phyloP scores from a whole-genome alignment of 2,888 invertebrate species.

The Eucera pruinosa region DNA sequence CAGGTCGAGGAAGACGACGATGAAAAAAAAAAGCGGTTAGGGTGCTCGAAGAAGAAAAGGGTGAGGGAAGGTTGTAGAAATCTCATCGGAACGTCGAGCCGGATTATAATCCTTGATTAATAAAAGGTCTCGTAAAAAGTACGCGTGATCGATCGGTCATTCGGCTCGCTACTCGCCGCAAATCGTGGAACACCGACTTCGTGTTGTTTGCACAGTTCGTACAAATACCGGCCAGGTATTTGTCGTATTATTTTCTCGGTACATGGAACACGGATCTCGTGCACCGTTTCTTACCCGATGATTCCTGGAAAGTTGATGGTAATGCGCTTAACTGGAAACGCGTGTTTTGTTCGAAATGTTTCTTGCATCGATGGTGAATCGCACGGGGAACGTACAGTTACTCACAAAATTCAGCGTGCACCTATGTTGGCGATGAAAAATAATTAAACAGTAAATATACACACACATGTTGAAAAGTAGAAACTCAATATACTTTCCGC shows the following conservation, averaged over 20 bases:
- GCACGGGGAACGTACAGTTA: too few species aligned
- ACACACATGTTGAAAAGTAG: too few species aligned
- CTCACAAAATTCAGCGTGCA: too few species aligned
- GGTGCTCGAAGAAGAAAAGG: background rate
- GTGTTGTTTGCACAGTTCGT: slow-evolving; percentile 8
- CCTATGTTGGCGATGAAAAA: too few species aligned
- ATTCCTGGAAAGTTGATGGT: slow-evolving; percentile 8
- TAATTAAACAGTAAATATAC: too few species aligned
- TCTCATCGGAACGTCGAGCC: slow-evolving; percentile 49
- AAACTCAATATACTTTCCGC: too few species aligned
- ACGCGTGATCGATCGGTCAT: slow-evolving; percentile 61
- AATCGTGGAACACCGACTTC: slow-evolving; percentile 2
- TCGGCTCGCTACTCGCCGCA: slow-evolving; percentile 28
- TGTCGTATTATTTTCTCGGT: slow-evolving; percentile 22
- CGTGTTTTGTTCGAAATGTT: background rate
- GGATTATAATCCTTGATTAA: slow-evolving; percentile 72
- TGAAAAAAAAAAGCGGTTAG: background rate
- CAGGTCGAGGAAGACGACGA: background rate
- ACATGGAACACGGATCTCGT: slow-evolving; percentile 14
- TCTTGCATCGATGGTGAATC: background rate
- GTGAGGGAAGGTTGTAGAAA: slow-evolving; percentile 43
- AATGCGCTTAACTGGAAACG: background rate
- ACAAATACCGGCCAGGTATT: slow-evolving; percentile 21
- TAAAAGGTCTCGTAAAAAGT: slow-evolving; percentile 57
- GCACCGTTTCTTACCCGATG: background rate